Base-by-base conservation (phyloP, 2,113 vertebrate genomes). In the Microcebus tavaratra region DNA sequence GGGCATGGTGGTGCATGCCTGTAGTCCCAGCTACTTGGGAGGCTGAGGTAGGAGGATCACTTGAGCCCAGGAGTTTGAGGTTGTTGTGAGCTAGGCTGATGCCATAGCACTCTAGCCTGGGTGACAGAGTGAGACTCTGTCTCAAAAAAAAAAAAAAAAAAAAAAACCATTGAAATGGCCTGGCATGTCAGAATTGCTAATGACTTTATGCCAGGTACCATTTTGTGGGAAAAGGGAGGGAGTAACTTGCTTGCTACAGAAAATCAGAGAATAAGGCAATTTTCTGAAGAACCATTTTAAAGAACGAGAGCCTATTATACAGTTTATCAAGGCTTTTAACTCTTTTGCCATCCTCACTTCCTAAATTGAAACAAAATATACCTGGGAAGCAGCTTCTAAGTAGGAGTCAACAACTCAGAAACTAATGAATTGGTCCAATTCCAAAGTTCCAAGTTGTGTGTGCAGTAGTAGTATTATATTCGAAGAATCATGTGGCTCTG, bases 361-460 rank as follows among this genome's bases (percentile, higher is more conserved):
- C 88, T n/a, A 86, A 88, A 82, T 23, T 76, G 53, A 96, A 86
- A 93, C 67, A 86, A 89, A 92, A 86, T 68, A 76, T 67, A 79
- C 88, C 68, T 88, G 67, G 20, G 29, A 88, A 95, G 63, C 82
- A 82, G 9, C 63, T 96, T 96, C 48, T 34, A 70, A 95, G 90
- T n/a, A 39, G 55, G 50, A 91, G 31, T 45, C 72, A 76, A 36
- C 21, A 59, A 61, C 48, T 80, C 53, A 96, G 73, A 94, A 70
- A 34, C 82, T 82, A 95, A 88, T n/a, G 42, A 88, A 12, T 59
- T 85, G 57, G 57, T 53, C 42, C 50, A 73, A 12, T 95, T 95
- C 82, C 93, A 91, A 91, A 96, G 53, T 89, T 89, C 78, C 88
- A 92, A 39, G 20, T 89, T 90, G 45, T 87, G 79, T 94, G 93